These are phyloP conservation scores for Lanius ludovicianus DNA, from an alignment of 2,113 vertebrate genomes.

Conservation along the genomic window DNA sequence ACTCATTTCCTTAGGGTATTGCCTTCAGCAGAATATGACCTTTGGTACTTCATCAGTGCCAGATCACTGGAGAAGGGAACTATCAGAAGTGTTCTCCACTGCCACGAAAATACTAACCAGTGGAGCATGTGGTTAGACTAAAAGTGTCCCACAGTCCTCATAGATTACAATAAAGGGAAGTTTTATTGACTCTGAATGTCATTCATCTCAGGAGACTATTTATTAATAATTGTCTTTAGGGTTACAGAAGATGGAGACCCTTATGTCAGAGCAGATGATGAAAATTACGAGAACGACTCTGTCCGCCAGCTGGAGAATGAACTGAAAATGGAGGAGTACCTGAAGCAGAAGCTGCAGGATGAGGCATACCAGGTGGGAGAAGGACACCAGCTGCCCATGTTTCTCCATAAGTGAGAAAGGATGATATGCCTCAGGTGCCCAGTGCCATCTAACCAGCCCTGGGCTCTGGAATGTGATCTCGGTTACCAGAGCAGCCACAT, in stretches of 20 bases:
- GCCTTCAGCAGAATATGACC: background rate
- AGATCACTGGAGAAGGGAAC: background rate
- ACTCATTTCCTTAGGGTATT: background rate
- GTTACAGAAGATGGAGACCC: constrained; percentile 78
- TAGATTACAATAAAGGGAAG: background rate
- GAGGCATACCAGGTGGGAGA: constrained; percentile 87
- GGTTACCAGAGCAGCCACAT: background rate
- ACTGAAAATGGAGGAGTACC: constrained; percentile 88
- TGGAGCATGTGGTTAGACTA: background rate
- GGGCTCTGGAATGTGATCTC: background rate
- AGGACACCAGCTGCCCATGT: background rate
- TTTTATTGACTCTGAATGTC: background rate
- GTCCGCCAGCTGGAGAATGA: constrained; percentile 90
- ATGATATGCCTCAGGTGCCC: background rate
- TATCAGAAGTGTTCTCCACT: background rate
- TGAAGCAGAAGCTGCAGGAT: constrained; percentile 89
- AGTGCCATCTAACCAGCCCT: background rate
- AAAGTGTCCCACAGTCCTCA: background rate
- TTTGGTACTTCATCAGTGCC: background rate
- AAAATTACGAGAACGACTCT: constrained; percentile 87
- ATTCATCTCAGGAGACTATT: constrained; percentile 53
- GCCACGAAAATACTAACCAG: background rate
- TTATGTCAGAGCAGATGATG: constrained; percentile 77
- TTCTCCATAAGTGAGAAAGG: background rate
- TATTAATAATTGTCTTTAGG: constrained; percentile 71